Percentiles rank a stretch among this genome's conserved stretches.
phyloP scores from a whole-genome alignment of 2,113 vertebrate genomes.

The Rhinolophus ferrumequinum region DNA sequence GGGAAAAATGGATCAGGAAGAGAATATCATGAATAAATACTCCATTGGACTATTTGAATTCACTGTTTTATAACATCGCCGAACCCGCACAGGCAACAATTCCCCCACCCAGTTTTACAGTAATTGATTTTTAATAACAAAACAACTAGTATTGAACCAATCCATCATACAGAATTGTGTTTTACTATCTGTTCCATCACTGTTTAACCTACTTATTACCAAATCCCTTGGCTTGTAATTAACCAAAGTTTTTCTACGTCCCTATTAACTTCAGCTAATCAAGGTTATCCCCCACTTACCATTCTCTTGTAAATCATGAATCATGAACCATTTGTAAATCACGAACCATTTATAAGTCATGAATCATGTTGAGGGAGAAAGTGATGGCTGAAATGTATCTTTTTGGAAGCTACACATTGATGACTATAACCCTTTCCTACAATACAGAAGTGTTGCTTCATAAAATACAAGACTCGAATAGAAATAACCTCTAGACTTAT shows the following conservation, averaged over 20 bases:
- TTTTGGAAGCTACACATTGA: neutral
- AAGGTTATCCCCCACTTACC: slow-evolving; percentile 40
- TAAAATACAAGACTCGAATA: neutral
- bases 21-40: slow-evolving; percentile 78
- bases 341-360: slow-evolving; percentile 35
- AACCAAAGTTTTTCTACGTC: slow-evolving; percentile 44
- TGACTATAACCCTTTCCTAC: neutral
- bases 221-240: slow-evolving; percentile 37
- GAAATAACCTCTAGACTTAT: neutral
- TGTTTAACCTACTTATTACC: slow-evolving; percentile 53
- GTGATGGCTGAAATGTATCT: neutral
- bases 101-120: slow-evolving; percentile 51
- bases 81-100: slow-evolving; percentile 57
- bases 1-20: slow-evolving; percentile 75
- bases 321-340: neutral
- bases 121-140: slow-evolving; percentile 75
- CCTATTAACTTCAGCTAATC: slow-evolving; percentile 44
- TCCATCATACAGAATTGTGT: slow-evolving; percentile 27
- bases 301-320: slow-evolving; percentile 5
- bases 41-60: slow-evolving; percentile 73
- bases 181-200: slow-evolving; percentile 48
- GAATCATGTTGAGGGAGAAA: slow-evolving; percentile 35
- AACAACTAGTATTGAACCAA: slow-evolving; percentile 47
- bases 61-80: slow-evolving; percentile 70
- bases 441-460: neutral